A percentile compares a stretch with the other conserved stretches of the same genome.
Evolutionary conservation across 2,888 invertebrate species (phyloP).

Genomic region (Aquatica leii): DNA sequence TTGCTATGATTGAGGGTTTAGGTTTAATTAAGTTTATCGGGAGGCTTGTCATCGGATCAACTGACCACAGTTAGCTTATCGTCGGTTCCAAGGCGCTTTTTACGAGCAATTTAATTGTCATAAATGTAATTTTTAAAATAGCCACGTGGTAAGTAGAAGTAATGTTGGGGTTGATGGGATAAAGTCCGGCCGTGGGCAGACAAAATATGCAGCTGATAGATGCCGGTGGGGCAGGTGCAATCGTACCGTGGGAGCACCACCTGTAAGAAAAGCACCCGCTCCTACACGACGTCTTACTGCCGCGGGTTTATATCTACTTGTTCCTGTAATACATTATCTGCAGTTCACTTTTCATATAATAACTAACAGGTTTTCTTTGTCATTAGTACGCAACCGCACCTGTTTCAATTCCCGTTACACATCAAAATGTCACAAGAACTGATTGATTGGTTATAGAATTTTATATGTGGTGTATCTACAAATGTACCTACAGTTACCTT

Average conservation of each 20-base stretch:
- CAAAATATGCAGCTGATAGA: slow-evolving; percentile 42
- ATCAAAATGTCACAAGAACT: slow-evolving; percentile 31
- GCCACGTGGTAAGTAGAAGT: slow-evolving; percentile 34
- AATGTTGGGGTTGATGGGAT: slow-evolving; percentile 26
- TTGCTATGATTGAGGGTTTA: slow-evolving; percentile 14
- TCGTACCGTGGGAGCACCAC: slow-evolving; percentile 49
- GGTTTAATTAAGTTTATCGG: slow-evolving; percentile 19
- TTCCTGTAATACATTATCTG: slow-evolving; percentile 37
- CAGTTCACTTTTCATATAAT: slow-evolving; percentile 35
- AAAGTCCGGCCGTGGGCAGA: slow-evolving; percentile 24
- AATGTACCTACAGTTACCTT: slow-evolving; percentile 24
- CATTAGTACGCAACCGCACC: slow-evolving; percentile 33
- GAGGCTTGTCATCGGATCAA: slow-evolving; percentile 24
- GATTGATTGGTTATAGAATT: slow-evolving; percentile 33
- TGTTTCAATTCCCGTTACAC: slow-evolving; percentile 35
- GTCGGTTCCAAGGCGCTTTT: slow-evolving; percentile 23
- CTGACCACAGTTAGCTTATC: slow-evolving; percentile 15
- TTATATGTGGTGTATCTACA: slow-evolving; percentile 21
- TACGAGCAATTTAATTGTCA: slow-evolving; percentile 29
- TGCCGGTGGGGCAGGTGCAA: slow-evolving; percentile 46
- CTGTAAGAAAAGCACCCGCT: slow-evolving; percentile 44
- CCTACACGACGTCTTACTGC: slow-evolving; percentile 42
- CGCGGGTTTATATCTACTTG: slow-evolving; percentile 37
- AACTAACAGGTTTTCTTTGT: slow-evolving; percentile 35
- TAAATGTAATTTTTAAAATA: slow-evolving; percentile 28